phyloP scores from a whole-genome alignment of 2,113 vertebrate species.

The Poeciliopsis retropinna region DNA sequence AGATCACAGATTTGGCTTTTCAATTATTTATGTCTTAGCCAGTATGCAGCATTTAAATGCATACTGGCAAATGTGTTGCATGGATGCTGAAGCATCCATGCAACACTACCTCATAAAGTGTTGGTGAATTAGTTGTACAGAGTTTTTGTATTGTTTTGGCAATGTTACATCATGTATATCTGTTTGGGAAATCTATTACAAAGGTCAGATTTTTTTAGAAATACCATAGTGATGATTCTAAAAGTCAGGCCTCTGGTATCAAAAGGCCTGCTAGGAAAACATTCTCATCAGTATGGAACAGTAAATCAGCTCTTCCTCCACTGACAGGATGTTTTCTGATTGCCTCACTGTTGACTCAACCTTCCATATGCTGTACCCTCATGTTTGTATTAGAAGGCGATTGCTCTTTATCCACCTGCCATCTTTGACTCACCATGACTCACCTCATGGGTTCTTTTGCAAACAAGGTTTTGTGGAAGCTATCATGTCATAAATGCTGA shows the following conservation, averaged over 20 bases:
- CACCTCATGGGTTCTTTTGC: not conserved
- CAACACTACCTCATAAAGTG: not conserved
- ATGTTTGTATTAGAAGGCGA: conserved; percentile 6
- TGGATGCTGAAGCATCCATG: conserved; percentile 7
- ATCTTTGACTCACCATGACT: not conserved
- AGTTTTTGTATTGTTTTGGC: not conserved
- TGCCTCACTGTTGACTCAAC: conserved; percentile 11
- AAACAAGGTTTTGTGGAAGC: conserved; percentile 11
- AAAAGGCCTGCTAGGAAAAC: not conserved
- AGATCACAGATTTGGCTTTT: conserved; percentile 49
- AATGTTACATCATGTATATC: not conserved
- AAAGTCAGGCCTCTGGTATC: not conserved
- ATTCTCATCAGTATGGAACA: not conserved
- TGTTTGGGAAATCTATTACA: not conserved
- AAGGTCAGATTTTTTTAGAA: not conserved
- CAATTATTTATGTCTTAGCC: conserved; percentile 56
- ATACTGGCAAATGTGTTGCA: no score
- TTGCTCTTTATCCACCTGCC: conserved; percentile 5
- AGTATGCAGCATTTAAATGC: conserved; percentile 37
- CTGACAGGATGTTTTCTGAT: conserved; percentile 5
- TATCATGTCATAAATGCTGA: not conserved
- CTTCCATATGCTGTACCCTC: conserved; percentile 1
- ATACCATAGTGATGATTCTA: no score
- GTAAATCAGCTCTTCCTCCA: not conserved
- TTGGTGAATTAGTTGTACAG: no score